These are phyloP conservation scores for Callithrix jacchus DNA, from an alignment of 2,113 vertebrate genomes.

Conservation along the genomic window DNA sequence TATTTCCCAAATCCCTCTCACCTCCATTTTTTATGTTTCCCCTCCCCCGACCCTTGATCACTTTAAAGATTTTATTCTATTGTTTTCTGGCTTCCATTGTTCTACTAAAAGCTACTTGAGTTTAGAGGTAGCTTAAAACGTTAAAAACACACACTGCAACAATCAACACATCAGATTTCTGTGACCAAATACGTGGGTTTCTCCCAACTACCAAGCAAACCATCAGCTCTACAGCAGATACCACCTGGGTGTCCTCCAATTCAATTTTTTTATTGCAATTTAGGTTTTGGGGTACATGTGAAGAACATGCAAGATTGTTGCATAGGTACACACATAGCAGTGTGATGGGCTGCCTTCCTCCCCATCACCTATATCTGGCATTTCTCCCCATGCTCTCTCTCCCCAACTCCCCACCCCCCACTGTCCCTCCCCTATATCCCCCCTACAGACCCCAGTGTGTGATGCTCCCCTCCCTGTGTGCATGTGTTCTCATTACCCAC, in stretches of 20 bases:
- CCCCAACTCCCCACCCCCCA: no score
- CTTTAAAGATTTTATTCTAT: neutral
- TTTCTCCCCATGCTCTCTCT: no score
- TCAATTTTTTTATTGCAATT: neutral
- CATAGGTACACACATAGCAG: no score
- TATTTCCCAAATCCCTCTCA: neutral
- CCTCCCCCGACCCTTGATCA: neutral
- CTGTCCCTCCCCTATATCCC: no score
- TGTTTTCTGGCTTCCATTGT: neutral
- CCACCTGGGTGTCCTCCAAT: neutral
- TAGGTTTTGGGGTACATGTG: no score
- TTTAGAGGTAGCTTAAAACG: neutral
- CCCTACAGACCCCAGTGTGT: no score
- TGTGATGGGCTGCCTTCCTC: no score
- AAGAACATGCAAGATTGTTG: no score
- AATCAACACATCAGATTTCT: neutral
- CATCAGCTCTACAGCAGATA: neutral
- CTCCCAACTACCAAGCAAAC: neutral
- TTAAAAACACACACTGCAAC: neutral
- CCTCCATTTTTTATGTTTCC: neutral
- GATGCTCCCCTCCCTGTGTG: no score
- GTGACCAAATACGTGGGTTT: neutral
- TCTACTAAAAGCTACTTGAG: neutral
- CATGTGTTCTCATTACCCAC: no score
- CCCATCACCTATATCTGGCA: no score